A percentile compares a stretch with the other conserved stretches of the same genome.
Evolutionary conservation across 2,888 invertebrate species (phyloP).

Genomic region (Stenichneumon culpator): DNA sequence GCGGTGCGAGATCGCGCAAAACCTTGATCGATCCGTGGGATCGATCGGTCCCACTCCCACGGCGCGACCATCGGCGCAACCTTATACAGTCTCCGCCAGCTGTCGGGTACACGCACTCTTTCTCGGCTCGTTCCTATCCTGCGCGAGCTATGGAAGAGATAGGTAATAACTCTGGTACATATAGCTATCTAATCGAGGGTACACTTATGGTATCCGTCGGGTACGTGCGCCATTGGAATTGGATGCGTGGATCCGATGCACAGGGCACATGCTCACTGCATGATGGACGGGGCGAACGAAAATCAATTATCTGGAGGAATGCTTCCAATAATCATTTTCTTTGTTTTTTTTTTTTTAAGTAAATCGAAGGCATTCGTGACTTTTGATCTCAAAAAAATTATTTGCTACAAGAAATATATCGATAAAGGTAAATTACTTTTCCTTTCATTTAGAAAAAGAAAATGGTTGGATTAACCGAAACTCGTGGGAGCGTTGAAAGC

Average conservation of each 20-base stretch:
- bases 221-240: background rate
- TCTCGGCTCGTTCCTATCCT: slow-evolving; percentile 45
- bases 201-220: background rate
- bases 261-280: background rate
- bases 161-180: background rate
- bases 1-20: slow-evolving; percentile 66
- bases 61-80: slow-evolving; percentile 77
- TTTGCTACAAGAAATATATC: background rate
- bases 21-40: slow-evolving; percentile 82
- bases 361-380: too few relatives aligned
- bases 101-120: slow-evolving; percentile 31
- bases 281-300: background rate
- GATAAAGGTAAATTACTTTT: too few relatives aligned
- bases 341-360: too few relatives aligned
- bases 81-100: slow-evolving; percentile 72
- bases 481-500: too few relatives aligned
- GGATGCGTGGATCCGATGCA: background rate
- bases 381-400: too few relatives aligned
- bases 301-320: background rate
- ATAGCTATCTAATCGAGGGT: background rate
- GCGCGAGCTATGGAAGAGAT: slow-evolving; percentile 2
- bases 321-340: background rate
- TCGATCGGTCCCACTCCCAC: slow-evolving; percentile 80
- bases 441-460: too few relatives aligned
- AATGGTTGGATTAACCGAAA: too few relatives aligned